phyloP scores from a whole-genome alignment of 2,888 invertebrate species.

The Sphaerophoria rueppellii region DNA sequence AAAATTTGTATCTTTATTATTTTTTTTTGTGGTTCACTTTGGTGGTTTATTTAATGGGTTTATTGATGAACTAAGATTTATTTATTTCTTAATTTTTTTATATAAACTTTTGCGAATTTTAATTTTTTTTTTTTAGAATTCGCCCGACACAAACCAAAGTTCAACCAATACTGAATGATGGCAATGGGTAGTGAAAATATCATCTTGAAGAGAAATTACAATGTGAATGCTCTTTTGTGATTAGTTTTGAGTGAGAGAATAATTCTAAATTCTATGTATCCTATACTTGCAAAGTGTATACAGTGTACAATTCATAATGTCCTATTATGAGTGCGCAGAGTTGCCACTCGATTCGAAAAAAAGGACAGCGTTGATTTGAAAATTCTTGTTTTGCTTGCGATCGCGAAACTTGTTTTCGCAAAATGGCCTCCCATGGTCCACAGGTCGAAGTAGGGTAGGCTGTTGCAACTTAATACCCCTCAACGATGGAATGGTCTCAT shows the following conservation, averaged over 20 bases:
- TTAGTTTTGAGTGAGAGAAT: conserved; percentile 20
- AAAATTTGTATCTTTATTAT: not conserved
- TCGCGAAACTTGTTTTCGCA: too few relatives aligned
- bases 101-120: conserved; percentile 33
- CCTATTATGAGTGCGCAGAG: not conserved
- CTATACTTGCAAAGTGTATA: not conserved
- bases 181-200: conserved; percentile 50
- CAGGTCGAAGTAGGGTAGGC: too few relatives aligned
- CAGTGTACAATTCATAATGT: not conserved
- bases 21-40: conserved; percentile 7
- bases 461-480: too few relatives aligned
- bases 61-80: too few relatives aligned
- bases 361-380: too few relatives aligned
- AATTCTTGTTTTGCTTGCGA: too few relatives aligned
- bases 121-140: conserved; percentile 5
- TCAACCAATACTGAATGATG: conserved; percentile 49
- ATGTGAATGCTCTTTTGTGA: conserved; percentile 27
- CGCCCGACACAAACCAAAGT: conserved; percentile 63
- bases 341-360: not conserved
- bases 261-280: conserved; percentile 29
- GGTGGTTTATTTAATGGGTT: not conserved
- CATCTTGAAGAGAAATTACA: conserved; percentile 55
- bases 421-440: too few relatives aligned
- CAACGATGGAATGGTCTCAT: too few relatives aligned
- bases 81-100: conserved; percentile 5